phyloP scores from a whole-genome alignment of 2,113 vertebrate species.

The Gallinago undulata region DNA sequence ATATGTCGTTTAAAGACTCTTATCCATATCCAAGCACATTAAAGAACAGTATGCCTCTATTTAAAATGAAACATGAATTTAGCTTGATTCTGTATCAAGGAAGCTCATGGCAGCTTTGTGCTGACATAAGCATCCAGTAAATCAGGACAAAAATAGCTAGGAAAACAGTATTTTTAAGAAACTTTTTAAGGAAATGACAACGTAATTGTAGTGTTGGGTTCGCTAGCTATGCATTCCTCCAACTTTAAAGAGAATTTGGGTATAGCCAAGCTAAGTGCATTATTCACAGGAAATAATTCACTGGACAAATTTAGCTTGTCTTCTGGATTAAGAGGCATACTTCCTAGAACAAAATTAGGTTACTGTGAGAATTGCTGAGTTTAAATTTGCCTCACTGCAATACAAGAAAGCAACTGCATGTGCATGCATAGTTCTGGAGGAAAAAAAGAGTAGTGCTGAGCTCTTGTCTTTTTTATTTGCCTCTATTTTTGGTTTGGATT shows the following conservation, averaged over 20 bases:
- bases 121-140: constrained; percentile 37
- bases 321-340: constrained; percentile 18
- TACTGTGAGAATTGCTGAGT: constrained; percentile 43
- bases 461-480: neutral
- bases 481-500: neutral
- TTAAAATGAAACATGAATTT: constrained; percentile 35
- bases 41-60: neutral
- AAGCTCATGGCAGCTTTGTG: constrained; percentile 34
- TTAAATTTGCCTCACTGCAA: neutral
- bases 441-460: neutral
- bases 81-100: constrained; percentile 19
- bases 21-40: constrained; percentile 14
- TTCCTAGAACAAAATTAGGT: constrained; percentile 32
- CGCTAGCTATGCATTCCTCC: constrained; percentile 21
- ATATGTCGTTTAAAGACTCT: neutral
- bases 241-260: neutral
- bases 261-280: constrained; percentile 16
- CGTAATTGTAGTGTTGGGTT: constrained; percentile 8
- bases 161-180: constrained; percentile 11
- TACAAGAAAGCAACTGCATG: neutral
- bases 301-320: constrained; percentile 29
- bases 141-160: neutral
- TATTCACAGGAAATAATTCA: constrained; percentile 43
- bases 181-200: constrained; percentile 16
- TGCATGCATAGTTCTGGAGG: neutral